Evolutionary conservation across 2,113 vertebrate species (phyloP), one percentile per base, ranked within the genome.

Genomic region (Rhinogobius similis): DNA sequence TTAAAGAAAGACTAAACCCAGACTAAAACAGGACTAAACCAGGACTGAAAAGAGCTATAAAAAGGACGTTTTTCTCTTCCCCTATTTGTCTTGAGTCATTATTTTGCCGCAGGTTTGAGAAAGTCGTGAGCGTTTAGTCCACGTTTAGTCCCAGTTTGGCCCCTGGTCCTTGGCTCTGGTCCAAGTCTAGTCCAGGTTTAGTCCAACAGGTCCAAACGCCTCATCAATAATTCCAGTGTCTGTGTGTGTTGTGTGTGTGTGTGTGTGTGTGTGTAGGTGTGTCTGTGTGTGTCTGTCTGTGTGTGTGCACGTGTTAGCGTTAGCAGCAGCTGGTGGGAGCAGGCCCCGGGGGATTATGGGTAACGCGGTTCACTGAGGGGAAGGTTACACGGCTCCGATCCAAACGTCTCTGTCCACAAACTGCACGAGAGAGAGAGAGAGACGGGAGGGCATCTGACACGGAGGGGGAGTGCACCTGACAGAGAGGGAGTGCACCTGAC

Each of bases 381-480:
- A 81, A 87, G 86, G 83, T 86, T 84, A 83, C 81, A 56, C 72
- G 67, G 63, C 84, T 86, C 82, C 79, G 86, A 79, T 84, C 72
- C 72, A 58, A 58, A 23, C 44, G 48, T 58, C 12, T 44, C 26
- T 68, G 32, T 46, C 20, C 29, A 21, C 29, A 36, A 48, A 48
- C 46, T 44, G 14, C 41, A 43, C 10, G 14, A 11, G 0, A 3
- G 11, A 43, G 1, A 43, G 12, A 43, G 41, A 13, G 14, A 13
- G 41, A 14, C 0, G 41, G 43, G 43, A 44, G 43, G 43, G 43
- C 43, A 44, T 44, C 43, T 44, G 43, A 44, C 43, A 18, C 16
- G n/a, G n/a, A 43, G 12, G 4, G 41, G 13, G 41, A 43, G 41
- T 11, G 41, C 41, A 43, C 14, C 41, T 43, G 41, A 43, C 12